Base-by-base conservation (phyloP, 2,888 invertebrate species). In the Chymomyza fuscimana region DNA sequence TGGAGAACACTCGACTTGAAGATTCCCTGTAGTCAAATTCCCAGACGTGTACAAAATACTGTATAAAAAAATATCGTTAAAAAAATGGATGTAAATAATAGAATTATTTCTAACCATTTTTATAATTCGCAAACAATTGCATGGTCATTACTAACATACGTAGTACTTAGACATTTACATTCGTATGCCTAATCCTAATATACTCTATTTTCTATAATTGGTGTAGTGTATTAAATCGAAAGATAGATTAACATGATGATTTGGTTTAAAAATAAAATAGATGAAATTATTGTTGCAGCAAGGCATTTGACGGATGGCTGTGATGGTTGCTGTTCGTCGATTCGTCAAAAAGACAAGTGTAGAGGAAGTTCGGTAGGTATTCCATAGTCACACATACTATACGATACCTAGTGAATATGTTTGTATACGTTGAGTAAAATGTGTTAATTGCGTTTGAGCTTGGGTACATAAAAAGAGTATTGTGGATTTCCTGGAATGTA, bases 401-500 rank as follows among this genome's bases (percentile, higher is more conserved):
- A 36, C 36, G 25, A 36, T 36, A 36, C 9, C 0, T 36, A 46
- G 12, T 15, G 12, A 2, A 15, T 46, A 12, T 46, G 36, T 50
- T 36, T 51, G 64, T 40, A 52, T 22, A 67, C 65, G 52, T 52
- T 10, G 61, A 63, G 51, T 68, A 78, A 80, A 77, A 59, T 78
- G 64, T 36, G 19, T 59, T 76, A 62, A 60, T 29, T 52, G 76
- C 73, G 77, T 59, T 60, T 63, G 50, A 61, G 59, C n/a, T 19
- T 15, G 4, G n/a, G 19, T 68, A 59, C 70, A 70, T 65, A 76
- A 73, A 74, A 78, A 83, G 60, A 73, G 65, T 69, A 67, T 79
- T 72, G 82, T 83, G 79, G 74, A 86, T 87, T 83, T 83, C 88
- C 87, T 84, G 83, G 88, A 88, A 83, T 87, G 88, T 77, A 76